Evolutionary conservation across 2,888 invertebrate species (phyloP), one percentile per base, ranked within the genome.

Genomic region (Acleris holmiana): DNA sequence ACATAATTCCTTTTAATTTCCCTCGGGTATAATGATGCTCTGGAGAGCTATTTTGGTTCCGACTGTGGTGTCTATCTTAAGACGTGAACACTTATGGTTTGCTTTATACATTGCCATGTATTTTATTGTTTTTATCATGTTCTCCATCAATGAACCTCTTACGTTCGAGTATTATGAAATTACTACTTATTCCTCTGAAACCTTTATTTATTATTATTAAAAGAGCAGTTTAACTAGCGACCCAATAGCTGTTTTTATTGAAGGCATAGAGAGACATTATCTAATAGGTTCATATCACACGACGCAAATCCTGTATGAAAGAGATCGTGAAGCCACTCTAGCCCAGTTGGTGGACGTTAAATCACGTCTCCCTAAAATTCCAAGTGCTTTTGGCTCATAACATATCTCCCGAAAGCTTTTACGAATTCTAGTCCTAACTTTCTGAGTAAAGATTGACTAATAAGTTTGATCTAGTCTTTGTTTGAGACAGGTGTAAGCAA

Each of bases 1-100:
- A 80, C 70, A 69, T 83, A 85, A 86, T 85, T 84, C 80, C 78
- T 84, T 85, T 77, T 87, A 88, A 90, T 90, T 91, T 89, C 89
- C 89, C 90, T 57, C 62, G 85, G 76, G 88, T 70, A 80, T 83
- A 85, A 88, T 86, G 85, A 83, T 80, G 83, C 83, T 81, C 82
- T 82, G 79, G 82, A 80, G 85, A 80, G 81, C 79, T 83, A 80
- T 85, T 86, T 82, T 77, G 72, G 81, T 80, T 81, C 74, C 78
- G 77, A 67, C 70, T 72, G 69, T 69, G 65, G 69, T 73, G 73
- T 74, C 69, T 76, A 74, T 75, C 73, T 75, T 68, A 69, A 76
- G 71, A 73, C 74, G 23, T 21, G 50, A 61, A 47, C 44, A 53
- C 58, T 58, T 64, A 54, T 19, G 40, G 35, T 48, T 17, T 44